Evolutionary conservation across 2,113 vertebrate genomes (phyloP).

Genomic region (Saccopteryx bilineata): DNA sequence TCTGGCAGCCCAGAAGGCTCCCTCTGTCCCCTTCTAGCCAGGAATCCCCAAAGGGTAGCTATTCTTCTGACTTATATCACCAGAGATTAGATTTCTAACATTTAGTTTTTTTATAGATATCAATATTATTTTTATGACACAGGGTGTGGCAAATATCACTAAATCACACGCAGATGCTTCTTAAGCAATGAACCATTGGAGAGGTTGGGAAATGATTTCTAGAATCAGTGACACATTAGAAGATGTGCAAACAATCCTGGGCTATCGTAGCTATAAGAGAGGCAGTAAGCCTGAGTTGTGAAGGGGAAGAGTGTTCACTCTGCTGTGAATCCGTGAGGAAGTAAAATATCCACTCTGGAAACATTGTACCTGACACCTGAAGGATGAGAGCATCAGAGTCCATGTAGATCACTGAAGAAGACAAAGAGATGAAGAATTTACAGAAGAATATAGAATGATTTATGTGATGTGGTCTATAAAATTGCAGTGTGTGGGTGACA

Average conservation of each 20-base stretch:
- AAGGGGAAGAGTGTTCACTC: not conserved
- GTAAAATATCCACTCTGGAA: not conserved
- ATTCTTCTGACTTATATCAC: constrained; percentile 4
- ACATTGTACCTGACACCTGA: not conserved
- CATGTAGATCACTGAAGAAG: not conserved
- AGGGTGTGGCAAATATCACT: not conserved
- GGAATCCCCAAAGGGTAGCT: not conserved
- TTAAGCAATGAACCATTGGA: not conserved
- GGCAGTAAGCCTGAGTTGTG: not conserved
- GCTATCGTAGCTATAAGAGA: not conserved
- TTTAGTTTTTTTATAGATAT: not conserved
- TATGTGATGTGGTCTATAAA: not conserved
- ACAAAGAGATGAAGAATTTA: constrained; percentile 12
- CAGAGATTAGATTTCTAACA: constrained; percentile 8
- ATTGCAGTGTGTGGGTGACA: not conserved
- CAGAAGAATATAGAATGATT: not conserved
- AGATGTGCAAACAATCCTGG: not conserved
- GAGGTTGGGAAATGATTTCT: not conserved
- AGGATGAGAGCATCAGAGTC: not conserved
- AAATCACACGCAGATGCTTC: constrained; percentile 1
- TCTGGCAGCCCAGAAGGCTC: not conserved
- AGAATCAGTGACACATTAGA: not conserved
- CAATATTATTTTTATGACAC: not conserved
- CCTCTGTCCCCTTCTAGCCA: not conserved
- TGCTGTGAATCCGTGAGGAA: not conserved